Evolutionary conservation across 2,888 invertebrate genomes (phyloP).

Genomic region (Drosophila tripunctata): DNA sequence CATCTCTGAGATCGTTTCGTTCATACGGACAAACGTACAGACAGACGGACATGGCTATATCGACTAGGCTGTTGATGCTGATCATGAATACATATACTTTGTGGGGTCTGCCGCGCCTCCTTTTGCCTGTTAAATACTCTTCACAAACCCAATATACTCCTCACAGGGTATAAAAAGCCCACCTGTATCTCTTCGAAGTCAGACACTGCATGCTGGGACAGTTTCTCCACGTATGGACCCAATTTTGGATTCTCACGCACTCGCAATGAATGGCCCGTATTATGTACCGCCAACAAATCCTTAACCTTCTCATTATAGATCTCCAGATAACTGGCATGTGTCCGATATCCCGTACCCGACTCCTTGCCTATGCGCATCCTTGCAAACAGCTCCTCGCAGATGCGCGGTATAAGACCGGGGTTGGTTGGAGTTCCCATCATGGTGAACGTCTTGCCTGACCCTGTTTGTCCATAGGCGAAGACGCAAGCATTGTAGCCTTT

Average conservation of each 20-base stretch:
- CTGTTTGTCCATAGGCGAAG: slow-evolving; percentile 96
- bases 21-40: too few species aligned
- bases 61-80: too few species aligned
- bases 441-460: slow-evolving; percentile 95
- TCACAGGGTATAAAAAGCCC: too few species aligned
- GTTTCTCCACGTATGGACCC: slow-evolving; percentile 94
- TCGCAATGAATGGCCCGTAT: slow-evolving; percentile 88
- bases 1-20: too few species aligned
- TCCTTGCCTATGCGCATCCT: slow-evolving; percentile 92
- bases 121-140: too few species aligned
- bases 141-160: too few species aligned
- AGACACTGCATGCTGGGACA: slow-evolving; percentile 93
- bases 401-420: slow-evolving; percentile 93
- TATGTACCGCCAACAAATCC: slow-evolving; percentile 87
- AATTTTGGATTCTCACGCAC: slow-evolving; percentile 92
- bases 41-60: too few species aligned
- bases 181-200: slow-evolving; percentile 95
- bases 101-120: too few species aligned
- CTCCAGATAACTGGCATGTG: slow-evolving; percentile 94
- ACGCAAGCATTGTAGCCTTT: slow-evolving; percentile 93
- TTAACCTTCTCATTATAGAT: slow-evolving; percentile 94
- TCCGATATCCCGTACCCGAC: slow-evolving; percentile 92
- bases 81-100: too few species aligned
- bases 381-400: slow-evolving; percentile 92
- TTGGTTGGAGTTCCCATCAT: slow-evolving; percentile 94